Evolutionary conservation across 2,888 invertebrate species (phyloP).

Genomic region (Andricus quercusramuli): DNA sequence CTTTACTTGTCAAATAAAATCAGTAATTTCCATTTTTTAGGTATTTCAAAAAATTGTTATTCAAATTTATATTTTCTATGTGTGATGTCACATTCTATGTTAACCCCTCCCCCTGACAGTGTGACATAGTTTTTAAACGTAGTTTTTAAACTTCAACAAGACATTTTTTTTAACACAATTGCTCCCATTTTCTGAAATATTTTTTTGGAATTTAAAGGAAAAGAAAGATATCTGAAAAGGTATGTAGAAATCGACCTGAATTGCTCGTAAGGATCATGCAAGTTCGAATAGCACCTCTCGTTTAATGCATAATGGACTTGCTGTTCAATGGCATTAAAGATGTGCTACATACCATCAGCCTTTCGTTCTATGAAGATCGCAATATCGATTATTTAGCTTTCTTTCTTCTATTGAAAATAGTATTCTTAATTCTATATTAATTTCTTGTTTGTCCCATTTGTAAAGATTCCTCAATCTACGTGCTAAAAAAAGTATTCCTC

Average conservation of each 20-base stretch:
- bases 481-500: neutral
- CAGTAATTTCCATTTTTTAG: too few species aligned
- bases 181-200: neutral
- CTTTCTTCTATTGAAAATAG: neutral
- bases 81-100: too few species aligned
- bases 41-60: too few species aligned
- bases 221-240: conserved; percentile 6
- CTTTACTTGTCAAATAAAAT: too few species aligned
- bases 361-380: neutral
- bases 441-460: neutral
- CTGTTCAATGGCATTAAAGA: conserved; percentile 1
- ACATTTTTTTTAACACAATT: neutral
- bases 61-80: too few species aligned
- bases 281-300: conserved; percentile 8
- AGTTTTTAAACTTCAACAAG: too few species aligned
- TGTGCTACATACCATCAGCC: conserved; percentile 21
- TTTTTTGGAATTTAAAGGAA: neutral
- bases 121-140: too few species aligned
- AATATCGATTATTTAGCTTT: conserved; percentile 9
- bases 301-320: conserved; percentile 19
- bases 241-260: conserved; percentile 60
- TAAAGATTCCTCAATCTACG: neutral
- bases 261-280: conserved; percentile 46
- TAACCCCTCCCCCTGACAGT: too few species aligned
- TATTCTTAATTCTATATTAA: neutral